Percentiles rank a stretch among this genome's conserved stretches.
phyloP scores from a whole-genome alignment of 2,113 vertebrate species.

The Zootoca vivipara region DNA sequence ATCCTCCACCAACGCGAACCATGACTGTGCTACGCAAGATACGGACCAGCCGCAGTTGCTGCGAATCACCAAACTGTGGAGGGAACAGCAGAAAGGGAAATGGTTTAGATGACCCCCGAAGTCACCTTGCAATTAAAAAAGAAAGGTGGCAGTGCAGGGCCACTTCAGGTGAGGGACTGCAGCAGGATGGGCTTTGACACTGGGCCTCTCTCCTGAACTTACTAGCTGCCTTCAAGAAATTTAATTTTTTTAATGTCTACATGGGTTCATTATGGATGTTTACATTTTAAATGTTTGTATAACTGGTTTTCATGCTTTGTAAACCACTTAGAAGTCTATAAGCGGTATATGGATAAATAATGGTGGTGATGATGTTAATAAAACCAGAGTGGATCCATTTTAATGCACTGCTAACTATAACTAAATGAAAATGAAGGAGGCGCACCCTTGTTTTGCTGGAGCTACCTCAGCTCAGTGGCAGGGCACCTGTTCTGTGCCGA shows the following conservation, averaged over 20 bases:
- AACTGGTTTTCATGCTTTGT: too few relatives aligned
- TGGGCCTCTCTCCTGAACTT: too few relatives aligned
- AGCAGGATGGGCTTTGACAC: conserved; percentile 45
- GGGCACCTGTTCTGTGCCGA: background rate
- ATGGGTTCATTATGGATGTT: too few relatives aligned
- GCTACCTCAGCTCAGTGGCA: background rate
- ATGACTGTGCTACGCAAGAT: conserved; percentile 98
- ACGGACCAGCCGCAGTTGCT: conserved; percentile 97
- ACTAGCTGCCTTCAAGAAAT: background rate
- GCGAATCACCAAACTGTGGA: conserved; percentile 95
- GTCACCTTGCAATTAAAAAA: background rate
- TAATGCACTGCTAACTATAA: too few relatives aligned
- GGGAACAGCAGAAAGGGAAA: conserved; percentile 37
- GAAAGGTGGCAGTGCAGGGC: background rate
- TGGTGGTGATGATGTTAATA: too few relatives aligned
- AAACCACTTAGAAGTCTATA: too few relatives aligned
- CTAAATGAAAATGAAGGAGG: background rate
- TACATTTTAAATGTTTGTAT: too few relatives aligned
- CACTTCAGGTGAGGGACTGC: conserved; percentile 51
- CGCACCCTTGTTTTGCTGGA: background rate
- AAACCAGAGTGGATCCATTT: background rate
- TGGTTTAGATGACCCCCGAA: conserved; percentile 32
- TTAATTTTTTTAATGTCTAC: too few relatives aligned
- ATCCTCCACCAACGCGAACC: conserved; percentile 96
- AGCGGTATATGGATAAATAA: too few relatives aligned